phyloP scores from a whole-genome alignment of 2,113 vertebrate genomes.

The Muntiacus reevesi region DNA sequence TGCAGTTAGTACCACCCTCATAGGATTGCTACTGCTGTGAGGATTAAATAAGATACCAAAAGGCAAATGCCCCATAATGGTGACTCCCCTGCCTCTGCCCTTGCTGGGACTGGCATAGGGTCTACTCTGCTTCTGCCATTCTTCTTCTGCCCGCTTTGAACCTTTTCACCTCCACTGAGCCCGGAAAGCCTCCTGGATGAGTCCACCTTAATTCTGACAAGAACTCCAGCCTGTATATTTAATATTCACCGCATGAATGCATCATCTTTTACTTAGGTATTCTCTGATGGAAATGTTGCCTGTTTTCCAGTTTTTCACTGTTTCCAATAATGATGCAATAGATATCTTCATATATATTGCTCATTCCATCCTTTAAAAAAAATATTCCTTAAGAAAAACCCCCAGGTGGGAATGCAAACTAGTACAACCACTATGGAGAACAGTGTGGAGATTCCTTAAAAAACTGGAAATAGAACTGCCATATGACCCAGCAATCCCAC shows the following conservation, averaged over 20 bases:
- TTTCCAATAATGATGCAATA: constrained; percentile 23
- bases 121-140: not conserved
- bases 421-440: no score
- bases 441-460: no score
- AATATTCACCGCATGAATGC: not conserved
- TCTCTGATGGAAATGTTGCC: not conserved
- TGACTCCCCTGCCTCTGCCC: not conserved
- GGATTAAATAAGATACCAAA: not conserved
- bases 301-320: not conserved
- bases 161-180: not conserved
- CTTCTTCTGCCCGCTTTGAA: not conserved
- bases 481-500: no score
- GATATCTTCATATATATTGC: not conserved
- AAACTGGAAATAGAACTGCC: no score
- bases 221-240: not conserved
- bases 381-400: not conserved
- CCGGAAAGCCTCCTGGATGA: not conserved
- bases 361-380: not conserved
- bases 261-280: not conserved
- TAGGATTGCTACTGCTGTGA: not conserved
- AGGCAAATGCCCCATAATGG: not conserved
- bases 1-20: not conserved
- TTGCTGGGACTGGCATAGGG: not conserved
- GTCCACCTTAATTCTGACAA: not conserved
- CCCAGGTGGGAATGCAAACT: not conserved